These are phyloP conservation scores for Calonectris borealis DNA, from an alignment of 2,113 vertebrate genomes.

Conservation along the genomic window DNA sequence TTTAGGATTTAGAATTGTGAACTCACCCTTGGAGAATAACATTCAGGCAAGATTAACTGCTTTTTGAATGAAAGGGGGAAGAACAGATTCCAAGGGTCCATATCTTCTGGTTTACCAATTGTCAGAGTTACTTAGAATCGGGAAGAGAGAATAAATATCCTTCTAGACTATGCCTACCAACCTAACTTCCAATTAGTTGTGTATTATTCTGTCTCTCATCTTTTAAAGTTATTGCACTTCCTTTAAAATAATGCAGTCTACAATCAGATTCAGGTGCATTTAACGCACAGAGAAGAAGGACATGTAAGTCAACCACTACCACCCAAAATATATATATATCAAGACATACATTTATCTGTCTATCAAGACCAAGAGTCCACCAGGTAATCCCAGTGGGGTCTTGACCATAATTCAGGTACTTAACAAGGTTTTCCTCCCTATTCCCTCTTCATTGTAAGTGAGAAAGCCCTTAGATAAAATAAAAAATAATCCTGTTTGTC, in stretches of 20 bases:
- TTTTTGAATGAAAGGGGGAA: background rate
- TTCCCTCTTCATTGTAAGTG: background rate
- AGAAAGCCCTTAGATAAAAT: background rate
- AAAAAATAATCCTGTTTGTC: background rate
- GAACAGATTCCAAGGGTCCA: rapidly evolving
- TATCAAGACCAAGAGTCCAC: background rate
- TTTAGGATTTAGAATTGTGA: background rate
- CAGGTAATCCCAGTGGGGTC: background rate
- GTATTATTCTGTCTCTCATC: background rate
- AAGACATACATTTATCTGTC: background rate
- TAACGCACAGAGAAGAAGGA: background rate
- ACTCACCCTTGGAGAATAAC: rapidly evolving
- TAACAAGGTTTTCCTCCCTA: background rate
- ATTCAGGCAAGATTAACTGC: background rate
- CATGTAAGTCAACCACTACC: background rate
- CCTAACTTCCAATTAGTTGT: background rate
- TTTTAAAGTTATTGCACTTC: background rate
- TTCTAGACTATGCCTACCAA: background rate
- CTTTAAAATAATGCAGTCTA: background rate
- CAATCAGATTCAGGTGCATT: background rate
- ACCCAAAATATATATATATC: background rate
- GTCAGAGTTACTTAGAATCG: background rate
- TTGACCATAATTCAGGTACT: background rate
- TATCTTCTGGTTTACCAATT: background rate
- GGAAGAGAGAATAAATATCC: background rate